Conservation (phyloP, 2,797 vertebrate genomes). For the Menidia menidia region DNA sequence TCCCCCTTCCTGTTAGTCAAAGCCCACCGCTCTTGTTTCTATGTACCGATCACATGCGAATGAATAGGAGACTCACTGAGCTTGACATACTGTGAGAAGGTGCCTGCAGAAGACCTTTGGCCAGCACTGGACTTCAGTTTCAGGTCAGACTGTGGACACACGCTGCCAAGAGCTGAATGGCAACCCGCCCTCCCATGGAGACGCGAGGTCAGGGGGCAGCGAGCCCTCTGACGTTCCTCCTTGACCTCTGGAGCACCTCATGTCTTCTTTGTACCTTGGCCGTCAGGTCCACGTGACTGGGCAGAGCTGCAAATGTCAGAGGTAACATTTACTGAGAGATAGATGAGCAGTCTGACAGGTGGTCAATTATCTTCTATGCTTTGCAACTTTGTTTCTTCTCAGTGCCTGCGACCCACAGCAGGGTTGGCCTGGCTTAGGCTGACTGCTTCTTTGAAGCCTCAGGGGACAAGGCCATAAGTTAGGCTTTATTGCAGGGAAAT, state of each 20-base stretch:
- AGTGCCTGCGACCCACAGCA: conserved; percentile 56
- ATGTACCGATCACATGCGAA: conserved; percentile 41
- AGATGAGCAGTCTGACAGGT: conserved; percentile 36
- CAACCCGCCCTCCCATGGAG: conserved; percentile 66
- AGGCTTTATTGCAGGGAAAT: conserved; percentile 81
- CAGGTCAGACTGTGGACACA: conserved; percentile 76
- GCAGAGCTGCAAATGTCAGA: conserved; percentile 35
- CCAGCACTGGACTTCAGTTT: conserved; percentile 64
- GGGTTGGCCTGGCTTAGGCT: conserved; percentile 31
- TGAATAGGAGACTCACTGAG: conserved; percentile 29
- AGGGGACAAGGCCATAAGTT: conserved; percentile 62
- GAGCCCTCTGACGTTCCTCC: conserved; percentile 61
- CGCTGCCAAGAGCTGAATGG: conserved; percentile 76
- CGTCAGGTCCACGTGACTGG: conserved; percentile 40
- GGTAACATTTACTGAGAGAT: conserved; percentile 45
- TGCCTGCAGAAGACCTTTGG: conserved; percentile 62
- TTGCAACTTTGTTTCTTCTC: conserved; percentile 38
- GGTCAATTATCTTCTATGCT: conserved; percentile 15
- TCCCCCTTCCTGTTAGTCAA: conserved; percentile 41
- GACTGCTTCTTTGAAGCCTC: conserved; percentile 75
- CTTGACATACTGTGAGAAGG: conserved; percentile 34
- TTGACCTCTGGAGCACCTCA: conserved; percentile 64
- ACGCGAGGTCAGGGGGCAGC: conserved; percentile 66
- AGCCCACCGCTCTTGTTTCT: conserved; percentile 32
- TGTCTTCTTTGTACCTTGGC: conserved; percentile 58